Evolutionary conservation across 2,888 invertebrate species (phyloP), one percentile per base, ranked within the genome.

Genomic region (Melinopterus prodromus): DNA sequence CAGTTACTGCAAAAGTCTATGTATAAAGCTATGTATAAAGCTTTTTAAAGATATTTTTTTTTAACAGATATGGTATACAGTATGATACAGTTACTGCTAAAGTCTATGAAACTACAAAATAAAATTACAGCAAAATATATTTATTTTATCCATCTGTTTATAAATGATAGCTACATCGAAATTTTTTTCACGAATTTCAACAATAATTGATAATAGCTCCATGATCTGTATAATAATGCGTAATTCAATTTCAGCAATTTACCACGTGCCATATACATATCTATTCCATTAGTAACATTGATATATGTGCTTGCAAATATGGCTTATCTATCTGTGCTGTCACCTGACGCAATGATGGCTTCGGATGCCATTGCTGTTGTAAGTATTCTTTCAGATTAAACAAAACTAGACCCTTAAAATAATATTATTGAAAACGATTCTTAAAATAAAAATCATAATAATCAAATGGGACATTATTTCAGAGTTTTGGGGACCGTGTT

Each of bases 361-460:
- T 98, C 99, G 0, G 94, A 97, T 88, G 99, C 99, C 15, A 98
- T 99, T 83, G 99, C 99, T 85, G 98, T 99, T 88, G 98, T 98
- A 89, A 91, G 93, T 91, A 83, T 85, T 78, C 16, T 77, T 71
- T 6, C 5, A 71, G 35, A 12, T 0, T 6, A 71, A 71, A n/a
- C 15, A 15, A 71, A 16, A 71, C 12, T 16, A 71, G 5, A 14
- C 12, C 35, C 16, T 16, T 72, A 72, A 26, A 26, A 35, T 15
- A 15, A 71, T 14, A 71, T 14, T 71, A 26, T 26, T 14, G 7
- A 71, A 71, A n/a, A 71, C 26, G 1, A 16, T 71, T 16, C 15
- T 71, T 71, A 71, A 71, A n/a, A n/a, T 14, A 71, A 71, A 1
- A 71, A 1, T 71, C 12, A 71, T 71, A 16, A n/a, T 16, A 9